Conservation (phyloP, 1,140 invertebrate species). For the Drosophila tsacasi region DNA sequence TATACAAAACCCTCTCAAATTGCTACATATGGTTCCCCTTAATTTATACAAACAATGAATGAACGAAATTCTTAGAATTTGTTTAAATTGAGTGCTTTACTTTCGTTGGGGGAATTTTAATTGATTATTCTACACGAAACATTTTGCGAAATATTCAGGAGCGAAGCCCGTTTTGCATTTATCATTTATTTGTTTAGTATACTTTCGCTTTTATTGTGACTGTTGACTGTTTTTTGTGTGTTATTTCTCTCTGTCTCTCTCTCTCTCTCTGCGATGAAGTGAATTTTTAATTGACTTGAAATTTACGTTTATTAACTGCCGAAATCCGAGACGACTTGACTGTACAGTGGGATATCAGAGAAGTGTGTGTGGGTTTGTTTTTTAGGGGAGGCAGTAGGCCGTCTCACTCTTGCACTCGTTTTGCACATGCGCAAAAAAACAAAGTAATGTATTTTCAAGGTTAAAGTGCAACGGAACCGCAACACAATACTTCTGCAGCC, state of each 20-base stretch:
- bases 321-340: slow-evolving; percentile 34
- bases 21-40: slow-evolving; percentile 12
- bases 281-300: slow-evolving; percentile 33
- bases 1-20: slow-evolving; percentile 4
- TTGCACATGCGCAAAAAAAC: slow-evolving; percentile 71
- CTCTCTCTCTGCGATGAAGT: slow-evolving; percentile 11
- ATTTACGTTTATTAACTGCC: slow-evolving; percentile 39
- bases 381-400: slow-evolving; percentile 1
- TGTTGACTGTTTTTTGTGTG: slow-evolving; percentile 30
- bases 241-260: background rate
- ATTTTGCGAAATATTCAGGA: slow-evolving; percentile 1
- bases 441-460: slow-evolving; percentile 73
- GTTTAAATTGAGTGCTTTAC: background rate
- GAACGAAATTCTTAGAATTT: slow-evolving; percentile 13
- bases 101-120: slow-evolving; percentile 21
- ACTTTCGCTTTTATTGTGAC: slow-evolving; percentile 71
- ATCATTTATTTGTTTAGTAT: slow-evolving; percentile 46
- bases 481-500: slow-evolving; percentile 61
- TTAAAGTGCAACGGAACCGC: slow-evolving; percentile 85
- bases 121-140: slow-evolving; percentile 24
- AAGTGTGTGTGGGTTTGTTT: background rate
- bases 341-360: slow-evolving; percentile 14
- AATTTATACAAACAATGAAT: slow-evolving; percentile 6
- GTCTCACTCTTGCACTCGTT: slow-evolving; percentile 45
- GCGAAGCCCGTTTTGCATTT: slow-evolving; percentile 24